Base-by-base conservation (phyloP, 2,113 vertebrate genomes). In the Tauraco erythrolophus region DNA sequence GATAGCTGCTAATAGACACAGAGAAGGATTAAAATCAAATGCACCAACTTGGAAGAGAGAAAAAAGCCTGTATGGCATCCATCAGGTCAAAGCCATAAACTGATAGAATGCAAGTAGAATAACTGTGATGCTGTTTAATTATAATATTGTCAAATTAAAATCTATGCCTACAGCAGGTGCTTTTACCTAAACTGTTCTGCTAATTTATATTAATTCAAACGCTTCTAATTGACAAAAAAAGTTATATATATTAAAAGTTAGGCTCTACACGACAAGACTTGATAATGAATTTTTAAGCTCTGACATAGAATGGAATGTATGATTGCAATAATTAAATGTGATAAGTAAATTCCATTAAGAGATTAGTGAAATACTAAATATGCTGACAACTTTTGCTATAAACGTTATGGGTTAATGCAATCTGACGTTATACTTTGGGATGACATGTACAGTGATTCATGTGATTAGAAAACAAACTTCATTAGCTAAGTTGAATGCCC, bases 171-270 rank as follows among this genome's bases (percentile, higher is more conserved):
- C 48, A 92, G 80, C 50, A 78, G 48, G 70, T 79, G 62, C 74
- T 88, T 57, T 94, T 71, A 87, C 19, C 41, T 91, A 79, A 94
- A 84, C 60, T 75, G 16, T 87, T 80, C 14, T 91, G 43, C n/a
- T 84, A 78, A 86, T 92, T 86, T 88, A 50, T 74, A 75, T 74
- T 80, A 43, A 93, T 94, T 71, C 14, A 90, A 88, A 82, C 57
- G 76, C 33, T 90, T 91, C 94, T 96, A 95, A 97, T 95, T 94
- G 95, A 92, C 88, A 92, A 92, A 72, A 89, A 92, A 95, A 79
- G n/a, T 19, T 66, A 46, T 4, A 43, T 64, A 62, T 33, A 75
- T 48, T 64, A 62, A 78, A 78, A 76, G 33, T 91, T 11, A 13
- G 27, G 50, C 19, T 79, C 31, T 84, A 13, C 45, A 66, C n/a